Evolutionary conservation across 2,888 invertebrate species (phyloP), one percentile per base, ranked within the genome.

Genomic region (Odontocerum albicorne): DNA sequence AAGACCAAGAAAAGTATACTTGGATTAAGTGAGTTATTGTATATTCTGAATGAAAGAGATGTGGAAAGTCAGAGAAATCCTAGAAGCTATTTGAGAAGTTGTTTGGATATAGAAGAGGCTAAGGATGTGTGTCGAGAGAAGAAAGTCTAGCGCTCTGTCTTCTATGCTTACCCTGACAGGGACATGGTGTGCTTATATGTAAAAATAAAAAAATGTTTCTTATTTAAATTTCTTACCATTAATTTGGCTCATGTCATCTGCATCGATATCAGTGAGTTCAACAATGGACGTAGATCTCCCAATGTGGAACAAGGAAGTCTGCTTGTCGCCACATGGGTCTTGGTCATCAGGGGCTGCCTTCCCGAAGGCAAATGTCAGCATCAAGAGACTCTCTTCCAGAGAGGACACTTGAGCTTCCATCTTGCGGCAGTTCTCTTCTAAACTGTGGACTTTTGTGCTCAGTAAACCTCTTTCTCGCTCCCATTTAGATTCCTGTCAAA

Each of bases 401-500:
- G 39, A 35, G n/a, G 40, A 35, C 1, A 59, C 19, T 31, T 57
- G 55, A 3, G 27, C n/a, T 15, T 54, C 51, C 22, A 60, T 21
- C 32, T 55, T 38, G 2, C 15, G 19, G 3, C 53, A 45, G 13
- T 27, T 15, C 1, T 35, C 36, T 42, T 49, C 49, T n/a, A 57
- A 15, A 12, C 20, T 27, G 0, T 12, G 20, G 13, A 55, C 19
- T 27, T 55, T 49, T 1, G 22, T 20, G n/a, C 49, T 42, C 17
- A 55, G 16, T 16, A 20, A 7, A 8, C 31, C 12, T 49, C 32
- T 55, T 32, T 60, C 55, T 38, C 55, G 19, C 7, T 49, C 16
- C 47, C 51, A 57, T 49, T 59, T 59, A 4, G 52, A 52, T 57
- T 62, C 59, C 62, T 62, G 20, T 35, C 36, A 47, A 17, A 36